These are phyloP conservation scores for Istiophorus platypterus DNA, from an alignment of 2,113 vertebrate genomes.

Conservation along the genomic window DNA sequence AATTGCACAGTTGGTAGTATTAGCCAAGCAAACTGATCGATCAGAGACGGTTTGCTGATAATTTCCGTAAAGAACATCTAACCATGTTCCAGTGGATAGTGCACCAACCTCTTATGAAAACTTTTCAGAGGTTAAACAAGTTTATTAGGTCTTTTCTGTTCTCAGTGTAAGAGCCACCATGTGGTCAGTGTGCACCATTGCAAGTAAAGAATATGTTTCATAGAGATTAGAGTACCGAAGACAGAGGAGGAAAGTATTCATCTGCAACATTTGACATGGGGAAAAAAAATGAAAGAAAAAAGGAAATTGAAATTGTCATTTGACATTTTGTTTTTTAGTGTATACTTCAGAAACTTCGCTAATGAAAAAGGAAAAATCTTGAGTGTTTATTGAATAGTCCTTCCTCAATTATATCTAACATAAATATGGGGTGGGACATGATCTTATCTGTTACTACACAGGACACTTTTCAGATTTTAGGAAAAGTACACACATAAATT, in stretches of 20 bases:
- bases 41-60: conserved; percentile 18
- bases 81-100: not conserved
- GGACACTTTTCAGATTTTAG: not conserved
- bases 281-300: too few species aligned
- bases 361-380: not conserved
- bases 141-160: not conserved
- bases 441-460: not conserved
- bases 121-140: not conserved
- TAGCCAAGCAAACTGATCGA: conserved; percentile 4
- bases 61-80: conserved; percentile 9
- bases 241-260: not conserved
- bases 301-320: not conserved
- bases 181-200: not conserved
- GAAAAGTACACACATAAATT: not conserved
- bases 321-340: not conserved
- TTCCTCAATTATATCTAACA: not conserved
- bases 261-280: not conserved
- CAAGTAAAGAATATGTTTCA: not conserved
- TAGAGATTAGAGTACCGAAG: not conserved
- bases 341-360: not conserved
- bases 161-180: not conserved
- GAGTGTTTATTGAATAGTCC: not conserved
- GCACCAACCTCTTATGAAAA: conserved; percentile 1
- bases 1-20: conserved; percentile 10
- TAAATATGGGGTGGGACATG: not conserved